Evolutionary conservation across 2,113 vertebrate genomes (phyloP).

Genomic region (Lampris megalopsis): DNA sequence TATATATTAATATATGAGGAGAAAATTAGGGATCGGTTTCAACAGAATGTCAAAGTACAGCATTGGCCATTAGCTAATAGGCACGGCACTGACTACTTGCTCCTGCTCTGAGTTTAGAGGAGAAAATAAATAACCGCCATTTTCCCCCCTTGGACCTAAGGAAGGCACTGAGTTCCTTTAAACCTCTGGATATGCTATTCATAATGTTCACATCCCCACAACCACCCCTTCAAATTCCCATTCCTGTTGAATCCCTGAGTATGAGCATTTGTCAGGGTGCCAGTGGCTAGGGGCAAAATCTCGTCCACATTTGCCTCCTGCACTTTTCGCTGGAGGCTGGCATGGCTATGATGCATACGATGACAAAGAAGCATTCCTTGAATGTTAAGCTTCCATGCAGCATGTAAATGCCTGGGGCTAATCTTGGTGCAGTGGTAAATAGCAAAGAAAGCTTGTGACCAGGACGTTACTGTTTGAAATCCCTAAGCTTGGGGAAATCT

Average conservation of each 20-base stretch:
- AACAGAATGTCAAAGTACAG: constrained; percentile 23
- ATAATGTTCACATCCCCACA: constrained; percentile 43
- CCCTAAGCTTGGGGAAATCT: too few relatives aligned
- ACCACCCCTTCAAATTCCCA: constrained; percentile 19
- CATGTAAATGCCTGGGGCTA: not conserved
- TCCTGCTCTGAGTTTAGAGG: not conserved
- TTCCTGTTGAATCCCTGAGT: constrained; percentile 16
- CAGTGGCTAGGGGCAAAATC: not conserved
- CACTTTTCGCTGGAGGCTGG: not conserved
- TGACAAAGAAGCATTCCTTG: constrained; percentile 7
- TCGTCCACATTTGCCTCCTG: constrained; percentile 28
- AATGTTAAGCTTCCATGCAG: constrained; percentile 26
- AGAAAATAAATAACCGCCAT: constrained; percentile 51
- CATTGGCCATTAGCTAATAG: constrained; percentile 22
- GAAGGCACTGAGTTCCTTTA: constrained; percentile 28
- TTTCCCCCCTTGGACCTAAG: constrained; percentile 60
- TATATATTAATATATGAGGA: too few relatives aligned
- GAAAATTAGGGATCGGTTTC: constrained; percentile 4
- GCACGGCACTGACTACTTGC: constrained; percentile 4
- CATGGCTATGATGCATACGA: constrained; percentile 17
- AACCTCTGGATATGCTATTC: constrained; percentile 64
- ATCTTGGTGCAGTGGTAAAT: not conserved
- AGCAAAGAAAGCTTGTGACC: constrained; percentile 25
- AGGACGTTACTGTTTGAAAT: constrained; percentile 2
- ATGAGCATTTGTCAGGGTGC: constrained; percentile 26